Base-by-base conservation (phyloP, 2,888 invertebrate species). In the Entomobrya proxima region DNA sequence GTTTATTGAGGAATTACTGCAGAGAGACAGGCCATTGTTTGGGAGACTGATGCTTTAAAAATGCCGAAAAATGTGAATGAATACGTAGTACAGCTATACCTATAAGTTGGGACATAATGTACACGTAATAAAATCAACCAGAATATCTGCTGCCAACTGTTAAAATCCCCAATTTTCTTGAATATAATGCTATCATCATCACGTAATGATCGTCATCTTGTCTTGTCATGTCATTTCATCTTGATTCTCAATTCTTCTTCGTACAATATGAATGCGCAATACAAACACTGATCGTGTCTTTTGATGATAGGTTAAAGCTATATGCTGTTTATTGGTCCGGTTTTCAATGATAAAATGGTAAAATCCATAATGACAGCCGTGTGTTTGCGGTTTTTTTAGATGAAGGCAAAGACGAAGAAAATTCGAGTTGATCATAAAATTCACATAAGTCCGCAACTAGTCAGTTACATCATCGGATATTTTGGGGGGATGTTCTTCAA, bases 321-420 rank as follows among this genome's bases (percentile, higher is more conserved):
- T 21, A 18, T 15, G 32, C 13, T 78, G 24, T 37, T 74, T 44
- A n/a, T 64, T 77, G 40, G 37, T 77, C 58, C 58, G 58, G 67
- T 79, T 79, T 40, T 32, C 52, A n/a, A 24, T 9, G 58, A 24
- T 7, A 27, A 7, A 9, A 37, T 61, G 44, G 27, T 47, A 44
- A 64, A n/a, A 78, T 78, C 32, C 44, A 52, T 69, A 79, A 79
- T 78, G 79, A 79, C 79, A 79, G 55, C 69, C 79, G 69, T 69
- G 69, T 37, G 79, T 67, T 79, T 79, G 79, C 35, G 79, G 79
- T 79, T 79, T 78, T 52, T 27, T 6, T 69, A 52, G 18, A 15
- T 35, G 32, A n/a, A 35, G n/a, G 18, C 67, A 15, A 11, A 24
- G 24, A 44, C 6, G 18, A 40, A 40, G 47, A 35, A n/a, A 69